Base-by-base conservation (phyloP, 2,888 invertebrate species). In the Andrena bicolor region DNA sequence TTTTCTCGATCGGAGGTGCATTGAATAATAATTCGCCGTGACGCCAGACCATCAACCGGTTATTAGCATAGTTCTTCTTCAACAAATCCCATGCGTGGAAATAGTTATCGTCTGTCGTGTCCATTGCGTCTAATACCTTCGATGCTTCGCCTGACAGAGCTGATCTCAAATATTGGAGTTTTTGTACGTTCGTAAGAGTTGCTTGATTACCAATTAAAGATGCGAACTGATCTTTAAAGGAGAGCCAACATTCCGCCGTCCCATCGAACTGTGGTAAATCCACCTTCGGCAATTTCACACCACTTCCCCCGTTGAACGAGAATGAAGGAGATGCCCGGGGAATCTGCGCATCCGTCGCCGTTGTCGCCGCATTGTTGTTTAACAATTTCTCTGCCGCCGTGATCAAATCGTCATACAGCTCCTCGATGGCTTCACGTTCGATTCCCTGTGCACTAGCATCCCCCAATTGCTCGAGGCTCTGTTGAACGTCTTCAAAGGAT, bases 221-320 rank as follows among this genome's bases (percentile, higher is more conserved):
- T 0, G 4, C 0, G 1, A 72, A 72, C 4, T 63, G 13, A 35
- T 72, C 35, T 1, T 35, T 63, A 8, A 72, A 63, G 0, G 26
- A 35, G 2, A 63, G 13, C 72, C 63, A 72, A 8, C 6, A 23
- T 23, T 63, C 72, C 0, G 63, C 8, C 0, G 26, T 26, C 0
- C 69, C 69, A 41, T 69, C 26, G 41, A 69, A 58, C 5, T 28
- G n/a, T 3, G 69, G 58, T 1, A 69, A 26, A 13, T 69, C n/a
- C 0, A 69, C 58, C 20, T 69, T 69, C 2, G 69, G 68, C 0
- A 68, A 3, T n/a, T n/a, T 35, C 0, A 35, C 35, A 10, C 35
- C 10, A 2, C 35, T 35, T 35, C 35, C 10, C 2, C 2, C 35
- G 10, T 35, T 35, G 35, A 35, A 10, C 0, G 3, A 35, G 0